Evolutionary conservation across 2,113 vertebrate species (phyloP).

Genomic region (Electrona antarctica): DNA sequence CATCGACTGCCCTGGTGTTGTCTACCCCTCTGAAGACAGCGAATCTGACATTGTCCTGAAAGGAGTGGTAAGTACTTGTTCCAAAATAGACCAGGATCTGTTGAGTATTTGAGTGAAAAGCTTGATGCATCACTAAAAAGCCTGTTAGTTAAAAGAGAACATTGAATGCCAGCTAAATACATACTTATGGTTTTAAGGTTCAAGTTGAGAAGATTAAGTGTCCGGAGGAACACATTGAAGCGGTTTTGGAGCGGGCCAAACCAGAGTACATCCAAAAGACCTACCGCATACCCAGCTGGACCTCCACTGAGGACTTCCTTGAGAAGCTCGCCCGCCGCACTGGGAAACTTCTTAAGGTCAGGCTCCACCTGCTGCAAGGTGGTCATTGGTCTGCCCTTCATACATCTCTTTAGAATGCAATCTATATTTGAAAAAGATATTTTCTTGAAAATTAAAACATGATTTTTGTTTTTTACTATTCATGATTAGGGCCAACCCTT

Average conservation of each 20-base stretch:
- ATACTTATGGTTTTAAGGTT: constrained; percentile 77
- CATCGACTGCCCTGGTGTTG: constrained; percentile 96
- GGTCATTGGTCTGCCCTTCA: neutral
- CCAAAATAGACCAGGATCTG: neutral
- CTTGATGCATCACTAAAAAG: neutral
- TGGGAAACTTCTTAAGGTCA: constrained; percentile 94
- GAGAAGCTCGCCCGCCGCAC: constrained; percentile 92
- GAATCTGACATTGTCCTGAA: constrained; percentile 96
- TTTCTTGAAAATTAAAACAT: too few species aligned
- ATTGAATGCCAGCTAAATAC: too few species aligned
- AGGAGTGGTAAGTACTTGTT: constrained; percentile 87
- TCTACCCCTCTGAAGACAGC: constrained; percentile 95
- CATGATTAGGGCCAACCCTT: too few species aligned
- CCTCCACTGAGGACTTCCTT: constrained; percentile 89
- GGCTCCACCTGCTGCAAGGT: neutral
- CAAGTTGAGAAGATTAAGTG: constrained; percentile 97
- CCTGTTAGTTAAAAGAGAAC: neutral
- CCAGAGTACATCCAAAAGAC: constrained; percentile 95
- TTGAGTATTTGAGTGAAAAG: neutral
- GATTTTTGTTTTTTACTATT: too few species aligned
- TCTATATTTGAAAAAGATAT: too few species aligned
- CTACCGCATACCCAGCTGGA: constrained; percentile 91
- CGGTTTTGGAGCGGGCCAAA: constrained; percentile 93
- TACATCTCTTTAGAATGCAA: too few species aligned
- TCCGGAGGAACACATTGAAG: constrained; percentile 92